phyloP scores from a whole-genome alignment of 2,797 vertebrate genomes.

The Nannoperca australis region DNA sequence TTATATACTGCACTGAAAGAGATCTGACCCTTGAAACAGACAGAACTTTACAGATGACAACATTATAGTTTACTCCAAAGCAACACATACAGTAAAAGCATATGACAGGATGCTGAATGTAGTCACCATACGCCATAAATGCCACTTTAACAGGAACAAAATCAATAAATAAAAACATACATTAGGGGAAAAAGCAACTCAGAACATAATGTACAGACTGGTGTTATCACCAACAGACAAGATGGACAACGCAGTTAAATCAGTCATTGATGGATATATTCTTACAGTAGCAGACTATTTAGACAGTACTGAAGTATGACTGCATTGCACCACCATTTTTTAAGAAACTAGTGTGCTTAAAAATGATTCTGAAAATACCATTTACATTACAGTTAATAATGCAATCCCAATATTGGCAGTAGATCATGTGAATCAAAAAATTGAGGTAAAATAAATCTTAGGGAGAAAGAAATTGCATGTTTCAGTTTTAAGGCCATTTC shows the following conservation, averaged over 20 bases:
- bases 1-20: conserved; percentile 61
- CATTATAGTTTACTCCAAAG: conserved; percentile 63
- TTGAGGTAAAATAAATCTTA: conserved; percentile 39
- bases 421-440: conserved; percentile 26
- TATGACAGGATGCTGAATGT: conserved; percentile 54
- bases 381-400: conserved; percentile 25
- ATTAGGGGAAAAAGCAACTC: conserved; percentile 23
- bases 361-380: conserved; percentile 43
- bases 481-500: conserved; percentile 74
- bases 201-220: conserved; percentile 32
- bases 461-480: conserved; percentile 45
- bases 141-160: conserved; percentile 57
- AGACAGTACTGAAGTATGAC: conserved; percentile 26
- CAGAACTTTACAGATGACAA: conserved; percentile 61
- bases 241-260: conserved; percentile 55
- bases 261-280: conserved; percentile 38
- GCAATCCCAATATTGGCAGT: conserved; percentile 28
- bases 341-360: conserved; percentile 31
- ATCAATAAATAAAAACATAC: conserved; percentile 74
- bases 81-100: conserved; percentile 64
- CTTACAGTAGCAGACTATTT: conserved; percentile 35
- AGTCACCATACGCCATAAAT: conserved; percentile 48
- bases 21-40: conserved; percentile 58
- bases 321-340: conserved; percentile 19
- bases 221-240: conserved; percentile 36